Conservation (phyloP, 2,888 invertebrate species). For the Merodon equestris region DNA sequence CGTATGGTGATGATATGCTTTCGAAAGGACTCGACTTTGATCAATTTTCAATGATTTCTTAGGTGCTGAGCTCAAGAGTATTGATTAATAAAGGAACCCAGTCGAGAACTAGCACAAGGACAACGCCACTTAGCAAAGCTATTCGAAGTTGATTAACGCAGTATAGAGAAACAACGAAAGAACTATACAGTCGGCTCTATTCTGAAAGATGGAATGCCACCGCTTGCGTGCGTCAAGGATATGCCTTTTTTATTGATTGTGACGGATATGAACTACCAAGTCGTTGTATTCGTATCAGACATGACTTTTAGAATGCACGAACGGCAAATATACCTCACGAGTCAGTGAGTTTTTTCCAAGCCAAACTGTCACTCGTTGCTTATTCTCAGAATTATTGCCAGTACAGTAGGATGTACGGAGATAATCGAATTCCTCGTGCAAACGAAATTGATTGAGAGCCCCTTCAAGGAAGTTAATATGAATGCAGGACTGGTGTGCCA, state of each 20-base stretch:
- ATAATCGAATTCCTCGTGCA: conserved; percentile 12
- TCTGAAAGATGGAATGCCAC: too few species aligned
- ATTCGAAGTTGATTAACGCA: conserved; percentile 52
- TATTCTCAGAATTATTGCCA: conserved; percentile 39
- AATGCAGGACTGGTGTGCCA: conserved; percentile 5
- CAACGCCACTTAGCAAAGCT: conserved; percentile 7
- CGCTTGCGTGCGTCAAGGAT: conserved; percentile 44
- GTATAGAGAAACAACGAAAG: conserved; percentile 4
- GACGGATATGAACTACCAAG: conserved; percentile 30
- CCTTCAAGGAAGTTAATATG: conserved; percentile 19
- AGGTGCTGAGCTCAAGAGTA: too few species aligned
- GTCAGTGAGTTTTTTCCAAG: conserved; percentile 43
- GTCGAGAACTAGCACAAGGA: neutral
- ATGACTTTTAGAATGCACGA: conserved; percentile 25
- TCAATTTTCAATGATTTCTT: too few species aligned
- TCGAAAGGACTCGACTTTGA: too few species aligned
- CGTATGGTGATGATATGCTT: too few species aligned
- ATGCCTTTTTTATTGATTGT: conserved; percentile 27
- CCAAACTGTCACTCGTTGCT: conserved; percentile 50
- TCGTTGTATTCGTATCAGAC: neutral
- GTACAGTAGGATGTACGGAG: conserved; percentile 16
- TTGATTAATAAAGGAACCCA: too few species aligned
- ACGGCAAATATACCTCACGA: too few species aligned
- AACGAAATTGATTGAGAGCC: conserved; percentile 43
- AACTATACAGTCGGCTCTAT: conserved; percentile 6